These are phyloP conservation scores for Barbus barbus DNA, from an alignment of 2,113 vertebrate genomes.

Conservation along the genomic window DNA sequence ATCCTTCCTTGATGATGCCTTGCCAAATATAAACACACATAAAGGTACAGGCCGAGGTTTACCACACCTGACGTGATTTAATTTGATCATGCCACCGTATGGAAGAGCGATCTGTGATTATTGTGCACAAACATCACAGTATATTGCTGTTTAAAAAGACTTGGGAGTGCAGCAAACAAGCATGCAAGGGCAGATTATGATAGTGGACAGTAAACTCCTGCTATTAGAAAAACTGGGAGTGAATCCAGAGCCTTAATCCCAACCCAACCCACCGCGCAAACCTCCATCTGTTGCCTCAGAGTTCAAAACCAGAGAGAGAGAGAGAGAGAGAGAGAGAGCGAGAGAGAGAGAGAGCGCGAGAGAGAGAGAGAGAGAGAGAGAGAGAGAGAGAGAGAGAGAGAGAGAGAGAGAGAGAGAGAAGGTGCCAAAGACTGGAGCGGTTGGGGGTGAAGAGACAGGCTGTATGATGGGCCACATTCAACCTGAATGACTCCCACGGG, in stretches of 20 bases:
- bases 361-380: too few species aligned
- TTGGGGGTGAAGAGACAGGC: slow-evolving; percentile 71
- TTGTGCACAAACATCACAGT: slow-evolving; percentile 18
- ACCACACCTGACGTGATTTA: neutral
- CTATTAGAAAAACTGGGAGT: slow-evolving; percentile 75
- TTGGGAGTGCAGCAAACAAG: slow-evolving; percentile 53
- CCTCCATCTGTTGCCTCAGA: slow-evolving; percentile 82
- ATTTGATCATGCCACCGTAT: neutral
- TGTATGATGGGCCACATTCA: slow-evolving; percentile 44
- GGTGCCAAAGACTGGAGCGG: slow-evolving; percentile 79
- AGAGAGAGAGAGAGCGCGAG: too few species aligned
- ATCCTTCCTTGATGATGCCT: neutral
- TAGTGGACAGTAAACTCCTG: slow-evolving; percentile 74
- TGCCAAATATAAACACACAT: neutral
- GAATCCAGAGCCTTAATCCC: slow-evolving; percentile 79
- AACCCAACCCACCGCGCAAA: slow-evolving; percentile 79
- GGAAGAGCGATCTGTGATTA: neutral
- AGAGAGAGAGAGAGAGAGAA: slow-evolving; percentile 40
- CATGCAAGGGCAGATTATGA: slow-evolving; percentile 70
- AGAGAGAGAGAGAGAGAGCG: too few species aligned
- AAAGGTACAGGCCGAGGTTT: neutral
- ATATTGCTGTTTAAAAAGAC: slow-evolving; percentile 15
- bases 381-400: too few species aligned
- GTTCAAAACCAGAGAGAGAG: slow-evolving; percentile 11
- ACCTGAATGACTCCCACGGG: neutral